phyloP scores from a whole-genome alignment of 2,888 invertebrate genomes.

The Ochlodes sylvanus region DNA sequence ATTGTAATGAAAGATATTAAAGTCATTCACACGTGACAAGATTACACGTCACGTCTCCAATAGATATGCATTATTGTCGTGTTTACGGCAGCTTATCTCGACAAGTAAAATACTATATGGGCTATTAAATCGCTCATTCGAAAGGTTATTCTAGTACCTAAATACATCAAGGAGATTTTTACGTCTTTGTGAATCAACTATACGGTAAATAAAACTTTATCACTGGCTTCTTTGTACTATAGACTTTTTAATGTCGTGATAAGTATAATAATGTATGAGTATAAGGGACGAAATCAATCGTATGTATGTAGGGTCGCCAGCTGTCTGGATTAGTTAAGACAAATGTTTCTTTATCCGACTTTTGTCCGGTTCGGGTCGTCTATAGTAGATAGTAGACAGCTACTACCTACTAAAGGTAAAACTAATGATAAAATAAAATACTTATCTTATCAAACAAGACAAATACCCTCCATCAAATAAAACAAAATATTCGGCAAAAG shows the following conservation, averaged over 20 bases:
- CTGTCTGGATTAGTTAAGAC: too few species aligned
- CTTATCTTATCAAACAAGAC: too few species aligned
- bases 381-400: too few species aligned
- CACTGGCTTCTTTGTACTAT: not conserved
- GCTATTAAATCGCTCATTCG: slow-evolving; percentile 9
- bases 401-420: too few species aligned
- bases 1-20: too few species aligned
- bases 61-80: not conserved
- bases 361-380: too few species aligned
- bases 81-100: not conserved
- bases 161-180: not conserved
- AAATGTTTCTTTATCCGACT: too few species aligned
- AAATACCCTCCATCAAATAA: not conserved
- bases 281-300: too few species aligned
- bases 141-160: not conserved
- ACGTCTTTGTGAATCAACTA: not conserved
- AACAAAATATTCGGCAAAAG: not conserved
- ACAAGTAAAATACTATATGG: slow-evolving; percentile 1
- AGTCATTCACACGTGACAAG: not conserved
- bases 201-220: slow-evolving; percentile 7
- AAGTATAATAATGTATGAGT: not conserved
- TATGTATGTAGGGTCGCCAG: too few species aligned
- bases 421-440: too few species aligned
- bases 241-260: not conserved
- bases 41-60: not conserved